Conservation (phyloP, 2,888 invertebrate species). For the Tinea pellionella region DNA sequence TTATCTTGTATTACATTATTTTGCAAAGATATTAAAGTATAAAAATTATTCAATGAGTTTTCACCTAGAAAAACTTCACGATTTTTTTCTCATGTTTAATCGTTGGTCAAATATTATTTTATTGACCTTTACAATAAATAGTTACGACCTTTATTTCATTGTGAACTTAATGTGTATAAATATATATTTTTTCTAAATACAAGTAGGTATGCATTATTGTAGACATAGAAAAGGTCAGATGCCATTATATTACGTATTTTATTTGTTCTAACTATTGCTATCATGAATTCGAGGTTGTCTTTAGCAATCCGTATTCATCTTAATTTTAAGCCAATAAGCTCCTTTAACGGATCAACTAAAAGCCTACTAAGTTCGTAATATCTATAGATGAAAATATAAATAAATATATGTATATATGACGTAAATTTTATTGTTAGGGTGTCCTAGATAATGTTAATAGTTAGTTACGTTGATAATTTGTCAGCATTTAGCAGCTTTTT, state of each 20-base stretch:
- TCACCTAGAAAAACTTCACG: no score
- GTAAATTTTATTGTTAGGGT: no score
- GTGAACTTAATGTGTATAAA: neutral
- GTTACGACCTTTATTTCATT: neutral
- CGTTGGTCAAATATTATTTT: neutral
- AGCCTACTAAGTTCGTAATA: no score
- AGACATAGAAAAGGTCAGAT: neutral
- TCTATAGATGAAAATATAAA: no score
- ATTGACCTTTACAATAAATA: neutral
- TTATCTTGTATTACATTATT: no score
- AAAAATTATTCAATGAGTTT: no score
- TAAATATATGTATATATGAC: no score
- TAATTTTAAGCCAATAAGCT: no score
- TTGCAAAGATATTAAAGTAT: no score
- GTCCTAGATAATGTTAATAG: neutral
- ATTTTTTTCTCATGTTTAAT: no score
- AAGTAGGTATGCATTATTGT: neutral
- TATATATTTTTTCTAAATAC: neutral
- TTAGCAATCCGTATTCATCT: neutral
- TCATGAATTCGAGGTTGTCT: neutral
- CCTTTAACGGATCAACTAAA: no score
- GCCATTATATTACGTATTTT: conserved; percentile 1
- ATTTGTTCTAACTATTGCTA: neutral
- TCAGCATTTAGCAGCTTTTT: neutral
- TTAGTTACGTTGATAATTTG: neutral